Percentiles rank a stretch among this genome's conserved stretches.
Conservation (phyloP, 2,888 invertebrate genomes). For the Phlogophora meticulosa region DNA sequence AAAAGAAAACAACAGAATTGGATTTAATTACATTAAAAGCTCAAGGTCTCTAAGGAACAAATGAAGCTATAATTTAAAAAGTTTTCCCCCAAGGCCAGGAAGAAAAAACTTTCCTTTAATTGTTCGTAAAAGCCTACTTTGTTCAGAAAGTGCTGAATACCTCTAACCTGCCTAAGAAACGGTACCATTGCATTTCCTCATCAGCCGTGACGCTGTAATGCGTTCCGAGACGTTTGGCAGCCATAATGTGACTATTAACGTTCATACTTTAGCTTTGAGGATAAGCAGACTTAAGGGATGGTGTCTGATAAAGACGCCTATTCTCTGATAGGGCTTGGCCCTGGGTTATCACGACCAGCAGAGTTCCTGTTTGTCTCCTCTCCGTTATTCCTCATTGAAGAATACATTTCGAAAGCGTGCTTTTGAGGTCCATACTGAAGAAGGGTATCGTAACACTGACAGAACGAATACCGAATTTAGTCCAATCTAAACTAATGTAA, state of each 20-base stretch:
- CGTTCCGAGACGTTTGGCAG: slow-evolving; percentile 56
- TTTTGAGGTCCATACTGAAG: too few relatives aligned
- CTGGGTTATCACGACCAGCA: too few relatives aligned
- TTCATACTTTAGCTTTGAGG: slow-evolving; percentile 33
- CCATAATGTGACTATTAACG: slow-evolving; percentile 47
- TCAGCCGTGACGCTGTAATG: slow-evolving; percentile 44
- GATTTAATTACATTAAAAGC: slow-evolving; percentile 50
- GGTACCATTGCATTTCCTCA: slow-evolving; percentile 16
- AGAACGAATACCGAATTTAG: too few relatives aligned
- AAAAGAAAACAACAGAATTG: slow-evolving; percentile 9
- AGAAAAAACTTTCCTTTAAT: slow-evolving; percentile 22
- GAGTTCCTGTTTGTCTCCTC: too few relatives aligned
- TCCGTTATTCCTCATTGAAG: too few relatives aligned
- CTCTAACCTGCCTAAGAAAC: neutral
- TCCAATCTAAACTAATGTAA: too few relatives aligned
- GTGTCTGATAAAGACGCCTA: neutral
- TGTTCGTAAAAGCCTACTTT: slow-evolving; percentile 22
- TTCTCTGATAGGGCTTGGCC: neutral
- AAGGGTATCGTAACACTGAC: too few relatives aligned
- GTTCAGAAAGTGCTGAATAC: slow-evolving; percentile 26
- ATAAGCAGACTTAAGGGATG: slow-evolving; percentile 32
- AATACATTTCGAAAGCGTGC: too few relatives aligned
- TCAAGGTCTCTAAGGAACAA: slow-evolving; percentile 39
- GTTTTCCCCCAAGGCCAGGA: slow-evolving; percentile 27
- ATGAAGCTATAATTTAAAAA: slow-evolving; percentile 44